phyloP scores from a whole-genome alignment of 2,797 vertebrate species.

The Girardinus metallicus region DNA sequence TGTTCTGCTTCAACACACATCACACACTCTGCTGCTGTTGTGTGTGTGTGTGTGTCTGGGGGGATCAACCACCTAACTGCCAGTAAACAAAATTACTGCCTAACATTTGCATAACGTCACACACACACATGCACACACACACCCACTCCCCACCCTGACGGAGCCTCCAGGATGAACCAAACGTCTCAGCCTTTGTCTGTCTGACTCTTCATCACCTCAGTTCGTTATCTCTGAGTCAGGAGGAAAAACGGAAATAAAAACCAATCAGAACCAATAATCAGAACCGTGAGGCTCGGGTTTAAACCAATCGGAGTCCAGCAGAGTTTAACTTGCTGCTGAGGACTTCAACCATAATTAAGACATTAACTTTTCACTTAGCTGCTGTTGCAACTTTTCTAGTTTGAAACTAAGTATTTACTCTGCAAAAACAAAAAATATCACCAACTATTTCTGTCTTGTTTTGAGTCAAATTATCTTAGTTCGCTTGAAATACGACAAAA shows the following conservation, averaged over 20 bases:
- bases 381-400: too few species aligned
- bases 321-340: too few species aligned
- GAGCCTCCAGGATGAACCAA: background rate
- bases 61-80: background rate
- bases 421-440: too few species aligned
- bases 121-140: background rate
- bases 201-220: background rate
- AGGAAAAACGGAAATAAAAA: background rate
- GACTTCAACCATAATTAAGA: too few species aligned
- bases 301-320: background rate
- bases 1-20: background rate
- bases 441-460: too few species aligned
- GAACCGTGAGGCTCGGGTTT: background rate
- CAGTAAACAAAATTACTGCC: background rate
- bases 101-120: background rate
- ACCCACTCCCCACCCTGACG: background rate
- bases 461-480: too few species aligned
- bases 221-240: background rate
- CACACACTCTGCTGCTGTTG: background rate
- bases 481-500: too few species aligned
- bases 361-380: too few species aligned
- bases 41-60: background rate
- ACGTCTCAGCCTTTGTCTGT: background rate
- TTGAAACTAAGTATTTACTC: too few species aligned
- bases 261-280: background rate